Base-by-base conservation (phyloP, 2,797 vertebrate genomes). In the Numenius phaeopus region DNA sequence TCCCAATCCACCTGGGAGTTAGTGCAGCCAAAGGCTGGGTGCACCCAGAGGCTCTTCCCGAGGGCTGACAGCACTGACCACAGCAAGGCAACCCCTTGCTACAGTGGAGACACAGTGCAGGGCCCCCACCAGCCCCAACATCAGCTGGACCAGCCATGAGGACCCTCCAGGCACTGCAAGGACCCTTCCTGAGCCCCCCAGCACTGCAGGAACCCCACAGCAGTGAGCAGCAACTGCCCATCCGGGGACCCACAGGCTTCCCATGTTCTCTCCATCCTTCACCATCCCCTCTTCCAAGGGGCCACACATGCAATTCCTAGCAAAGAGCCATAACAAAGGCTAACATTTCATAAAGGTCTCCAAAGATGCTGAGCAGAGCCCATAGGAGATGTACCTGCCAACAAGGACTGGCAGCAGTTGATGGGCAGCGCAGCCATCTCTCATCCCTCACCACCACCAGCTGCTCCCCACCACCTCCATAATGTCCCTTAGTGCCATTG, bases 361-460 rank as follows among this genome's bases (percentile, higher is more conserved):
- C 10, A 6, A 73, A 73, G 82, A 23, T 30, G 17, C n/a, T 10
- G 10, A 50, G 54, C 32, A 19, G 26, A 32, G 55, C 29, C 9
- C 59, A 85, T 20, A 26, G 30, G 42, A 67, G 72, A 21, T 21
- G 14, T 6, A 14, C 5, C 47, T 69, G 70, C 42, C 47, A 30
- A 47, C 57, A 62, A 37, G 59, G 79, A 87, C 32, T 29, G 32
- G 64, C 64, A 22, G 55, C 55, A 32, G 78, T 47, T 17, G 6
- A 23, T 34, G 44, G 55, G 39, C 19, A 72, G 10, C 4, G 0
- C 0, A 0, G 13, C 55, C 11, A 32, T 18, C 73, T 52, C 29
- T 1, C 79, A 62, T 66, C 77, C 52, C 52, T 58, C 83, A 32
- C 88, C 86, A 80, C 49, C 90, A 76, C 23, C 72, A 92, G 72